These are phyloP conservation scores for Antigone vipio DNA, from an alignment of 2,113 vertebrate genomes.

Conservation along the genomic window DNA sequence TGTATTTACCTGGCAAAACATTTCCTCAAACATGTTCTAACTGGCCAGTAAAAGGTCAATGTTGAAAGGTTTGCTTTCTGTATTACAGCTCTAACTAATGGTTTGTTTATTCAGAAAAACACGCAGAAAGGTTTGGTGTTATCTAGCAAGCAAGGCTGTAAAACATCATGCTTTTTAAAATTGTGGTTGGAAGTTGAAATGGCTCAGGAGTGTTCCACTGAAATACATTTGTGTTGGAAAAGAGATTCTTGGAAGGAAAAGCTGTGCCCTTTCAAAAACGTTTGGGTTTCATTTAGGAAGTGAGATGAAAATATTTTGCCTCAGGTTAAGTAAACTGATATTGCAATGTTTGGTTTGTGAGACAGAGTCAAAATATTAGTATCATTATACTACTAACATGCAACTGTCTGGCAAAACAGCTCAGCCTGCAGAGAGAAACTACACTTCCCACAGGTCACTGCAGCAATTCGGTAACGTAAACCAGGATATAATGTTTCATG, in stretches of 20 bases:
- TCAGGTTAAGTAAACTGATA: background rate
- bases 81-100: background rate
- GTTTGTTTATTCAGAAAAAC: background rate
- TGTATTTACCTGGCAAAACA: background rate
- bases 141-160: background rate
- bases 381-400: background rate
- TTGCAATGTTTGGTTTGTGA: background rate
- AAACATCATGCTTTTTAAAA: background rate
- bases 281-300: background rate
- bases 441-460: background rate
- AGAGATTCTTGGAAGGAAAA: background rate
- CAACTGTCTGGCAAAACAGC: background rate
- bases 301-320: conserved; percentile 5
- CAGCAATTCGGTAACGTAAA: background rate
- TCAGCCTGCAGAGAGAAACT: background rate
- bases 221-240: background rate
- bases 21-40: background rate
- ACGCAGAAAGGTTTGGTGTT: background rate
- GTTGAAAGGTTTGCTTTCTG: background rate
- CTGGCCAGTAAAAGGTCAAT: background rate
- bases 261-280: background rate
- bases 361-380: background rate
- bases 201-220: background rate
- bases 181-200: background rate
- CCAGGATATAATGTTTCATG: background rate